phyloP scores from a whole-genome alignment of 1,140 invertebrate species.

The Venustaconcha ellipsiformis region DNA sequence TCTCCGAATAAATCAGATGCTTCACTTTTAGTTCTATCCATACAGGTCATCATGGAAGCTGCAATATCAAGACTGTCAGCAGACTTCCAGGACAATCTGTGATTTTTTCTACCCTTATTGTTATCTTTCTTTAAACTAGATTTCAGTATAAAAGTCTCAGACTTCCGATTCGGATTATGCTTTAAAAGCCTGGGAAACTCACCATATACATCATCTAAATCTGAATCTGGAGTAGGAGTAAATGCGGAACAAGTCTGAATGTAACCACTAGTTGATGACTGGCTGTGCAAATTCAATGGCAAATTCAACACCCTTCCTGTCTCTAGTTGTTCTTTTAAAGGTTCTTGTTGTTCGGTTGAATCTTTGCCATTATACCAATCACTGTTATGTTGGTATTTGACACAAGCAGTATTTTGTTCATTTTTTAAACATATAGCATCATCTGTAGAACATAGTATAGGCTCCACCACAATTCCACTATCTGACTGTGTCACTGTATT shows the following conservation, averaged over 20 bases:
- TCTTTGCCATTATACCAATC: slow-evolving; percentile 1
- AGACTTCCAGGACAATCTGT: slow-evolving; percentile 49
- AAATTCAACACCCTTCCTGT: neutral
- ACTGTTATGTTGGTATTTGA: slow-evolving; percentile 9
- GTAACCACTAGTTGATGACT: slow-evolving; percentile 10
- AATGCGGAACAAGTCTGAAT: slow-evolving; percentile 6
- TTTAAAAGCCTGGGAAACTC: slow-evolving; percentile 42
- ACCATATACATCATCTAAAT: slow-evolving; percentile 30
- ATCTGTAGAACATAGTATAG: slow-evolving; percentile 8
- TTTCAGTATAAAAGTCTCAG: slow-evolving; percentile 45
- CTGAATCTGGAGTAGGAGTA: slow-evolving; percentile 19
- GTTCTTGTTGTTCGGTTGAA: neutral
- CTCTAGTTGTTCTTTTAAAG: neutral
- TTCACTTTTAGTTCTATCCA: slow-evolving; percentile 47
- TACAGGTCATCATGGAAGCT: slow-evolving; percentile 36
- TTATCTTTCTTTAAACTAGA: slow-evolving; percentile 44
- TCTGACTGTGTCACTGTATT: slow-evolving; percentile 11
- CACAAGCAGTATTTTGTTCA: slow-evolving; percentile 13
- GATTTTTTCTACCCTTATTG: slow-evolving; percentile 28
- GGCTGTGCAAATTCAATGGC: neutral
- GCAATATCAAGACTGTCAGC: slow-evolving; percentile 48
- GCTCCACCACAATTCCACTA: slow-evolving; percentile 30
- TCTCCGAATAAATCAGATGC: slow-evolving; percentile 45
- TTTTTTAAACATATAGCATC: slow-evolving; percentile 22
- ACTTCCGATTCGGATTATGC: slow-evolving; percentile 34